A percentile compares a stretch with the other conserved stretches of the same genome.
Evolutionary conservation across 2,797 vertebrate genomes (phyloP).

Genomic region (Dromococcyx pavoninus): DNA sequence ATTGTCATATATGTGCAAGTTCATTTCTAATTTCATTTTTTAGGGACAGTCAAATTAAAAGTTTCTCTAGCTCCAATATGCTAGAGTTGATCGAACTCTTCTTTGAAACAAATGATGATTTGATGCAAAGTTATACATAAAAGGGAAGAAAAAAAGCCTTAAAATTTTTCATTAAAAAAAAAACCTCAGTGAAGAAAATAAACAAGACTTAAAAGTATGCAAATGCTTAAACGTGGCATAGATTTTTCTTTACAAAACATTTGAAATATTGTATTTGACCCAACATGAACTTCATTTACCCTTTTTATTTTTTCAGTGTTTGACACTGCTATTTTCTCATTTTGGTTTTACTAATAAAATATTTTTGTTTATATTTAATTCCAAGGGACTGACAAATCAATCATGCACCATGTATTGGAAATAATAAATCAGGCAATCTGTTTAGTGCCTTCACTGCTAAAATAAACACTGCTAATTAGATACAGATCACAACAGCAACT

Average conservation of each 20-base stretch:
- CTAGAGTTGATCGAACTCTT: not conserved
- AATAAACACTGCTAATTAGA: not conserved
- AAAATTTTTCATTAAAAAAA: not conserved
- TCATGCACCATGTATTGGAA: not conserved
- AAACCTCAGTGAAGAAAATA: not conserved
- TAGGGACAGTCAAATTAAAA: not conserved
- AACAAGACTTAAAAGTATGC: not conserved
- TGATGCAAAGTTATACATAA: not conserved
- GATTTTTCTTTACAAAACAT: not conserved
- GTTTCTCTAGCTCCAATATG: not conserved
- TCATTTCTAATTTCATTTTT: not conserved
- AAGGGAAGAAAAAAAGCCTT: not conserved
- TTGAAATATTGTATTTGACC: not conserved
- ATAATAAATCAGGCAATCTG: not conserved
- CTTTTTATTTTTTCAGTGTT: not conserved
- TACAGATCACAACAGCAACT: not conserved
- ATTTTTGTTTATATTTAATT: not conserved
- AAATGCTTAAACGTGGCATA: not conserved
- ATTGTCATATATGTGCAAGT: not conserved
- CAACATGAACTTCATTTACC: not conserved
- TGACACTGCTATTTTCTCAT: not conserved
- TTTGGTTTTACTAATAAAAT: not conserved
- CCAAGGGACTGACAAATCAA: not conserved
- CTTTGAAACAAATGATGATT: not conserved
- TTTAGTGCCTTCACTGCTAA: not conserved